phyloP scores from a whole-genome alignment of 2,888 invertebrate genomes.

The Diachrysia chrysitis region DNA sequence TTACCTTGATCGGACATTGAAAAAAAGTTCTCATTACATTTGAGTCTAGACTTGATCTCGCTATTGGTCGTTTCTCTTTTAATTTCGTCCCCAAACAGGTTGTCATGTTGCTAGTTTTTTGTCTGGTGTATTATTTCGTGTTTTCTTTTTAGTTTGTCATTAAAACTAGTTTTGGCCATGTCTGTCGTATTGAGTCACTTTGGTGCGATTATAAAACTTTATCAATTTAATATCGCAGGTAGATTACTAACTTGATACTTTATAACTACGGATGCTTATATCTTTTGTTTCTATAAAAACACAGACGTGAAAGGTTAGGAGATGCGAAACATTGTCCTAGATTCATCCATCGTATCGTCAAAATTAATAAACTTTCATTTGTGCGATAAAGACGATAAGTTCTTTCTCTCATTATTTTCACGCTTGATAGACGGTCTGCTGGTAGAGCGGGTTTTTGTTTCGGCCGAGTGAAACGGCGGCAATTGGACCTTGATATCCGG shows the following conservation, averaged over 20 bases:
- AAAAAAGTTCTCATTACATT: conserved; percentile 45
- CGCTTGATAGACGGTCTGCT: conserved; percentile 65
- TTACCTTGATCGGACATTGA: conserved; percentile 82
- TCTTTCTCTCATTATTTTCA: conserved; percentile 66
- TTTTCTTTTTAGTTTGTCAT: conserved; percentile 52
- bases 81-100: conserved; percentile 64
- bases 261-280: conserved; percentile 23
- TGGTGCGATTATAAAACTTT: conserved; percentile 45
- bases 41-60: conserved; percentile 41
- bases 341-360: conserved; percentile 36
- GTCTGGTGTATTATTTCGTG: conserved; percentile 28
- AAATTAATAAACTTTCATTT: conserved; percentile 59
- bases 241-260: conserved; percentile 17
- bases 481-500: conserved; percentile 88
- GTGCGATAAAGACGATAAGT: conserved; percentile 54
- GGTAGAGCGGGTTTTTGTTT: conserved; percentile 74
- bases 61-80: conserved; percentile 57
- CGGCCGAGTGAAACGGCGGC: conserved; percentile 82
- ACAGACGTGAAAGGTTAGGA: conserved; percentile 57
- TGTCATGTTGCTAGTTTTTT: conserved; percentile 50
- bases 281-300: conserved; percentile 36
- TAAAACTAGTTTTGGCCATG: conserved; percentile 63
- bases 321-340: conserved; percentile 44
- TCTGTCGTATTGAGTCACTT: conserved; percentile 60
- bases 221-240: conserved; percentile 21